These are phyloP conservation scores for Aelia acuminata DNA, from an alignment of 2,888 invertebrate species.

Conservation along the genomic window DNA sequence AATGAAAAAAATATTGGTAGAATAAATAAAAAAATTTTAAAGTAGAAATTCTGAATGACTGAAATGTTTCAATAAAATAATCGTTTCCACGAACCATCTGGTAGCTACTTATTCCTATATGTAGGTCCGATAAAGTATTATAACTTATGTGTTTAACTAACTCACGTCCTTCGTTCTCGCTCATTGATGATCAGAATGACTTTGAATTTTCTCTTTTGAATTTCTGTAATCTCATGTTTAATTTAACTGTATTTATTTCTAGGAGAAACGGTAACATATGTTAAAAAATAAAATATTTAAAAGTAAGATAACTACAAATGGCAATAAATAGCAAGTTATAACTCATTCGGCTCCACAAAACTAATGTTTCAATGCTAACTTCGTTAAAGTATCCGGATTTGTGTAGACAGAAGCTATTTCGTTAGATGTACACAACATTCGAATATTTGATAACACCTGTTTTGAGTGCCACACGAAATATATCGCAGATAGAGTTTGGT, in stretches of 20 bases:
- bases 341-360: background rate
- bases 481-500: background rate
- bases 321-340: background rate
- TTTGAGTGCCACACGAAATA: background rate
- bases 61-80: too few species aligned
- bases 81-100: too few species aligned
- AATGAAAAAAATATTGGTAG: too few species aligned
- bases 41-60: too few species aligned
- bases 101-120: too few species aligned
- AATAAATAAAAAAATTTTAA: too few species aligned
- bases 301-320: background rate
- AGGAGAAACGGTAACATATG: background rate
- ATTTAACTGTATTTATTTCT: slow-evolving; percentile 14
- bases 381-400: background rate
- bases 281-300: slow-evolving; percentile 28
- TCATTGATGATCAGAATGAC: slow-evolving; percentile 3
- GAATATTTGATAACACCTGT: background rate
- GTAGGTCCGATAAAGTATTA: too few species aligned
- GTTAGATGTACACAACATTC: background rate
- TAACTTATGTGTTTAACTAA: too few species aligned
- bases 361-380: background rate
- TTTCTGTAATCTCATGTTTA: slow-evolving; percentile 15
- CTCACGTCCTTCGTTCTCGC: background rate
- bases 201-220: background rate
- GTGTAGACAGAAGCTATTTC: background rate